Evolutionary conservation across 2,888 invertebrate species (phyloP), one percentile per base, ranked within the genome.

Genomic region (Eupelmus urozonus): DNA sequence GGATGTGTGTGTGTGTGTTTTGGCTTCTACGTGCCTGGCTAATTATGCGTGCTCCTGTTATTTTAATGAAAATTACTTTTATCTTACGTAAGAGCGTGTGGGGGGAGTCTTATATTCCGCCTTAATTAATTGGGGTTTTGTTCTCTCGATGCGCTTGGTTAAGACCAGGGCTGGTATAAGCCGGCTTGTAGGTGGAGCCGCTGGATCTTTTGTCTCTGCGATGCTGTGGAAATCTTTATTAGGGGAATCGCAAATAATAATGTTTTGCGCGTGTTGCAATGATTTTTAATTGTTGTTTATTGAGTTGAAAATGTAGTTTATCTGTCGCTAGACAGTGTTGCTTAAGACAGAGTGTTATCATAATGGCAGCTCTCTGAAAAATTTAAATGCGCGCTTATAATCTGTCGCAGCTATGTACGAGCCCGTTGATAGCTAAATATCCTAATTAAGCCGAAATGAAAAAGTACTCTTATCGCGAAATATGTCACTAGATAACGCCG

Each of bases 21-120:
- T 34, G 65, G 27, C n/a, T n/a, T 49, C 34, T n/a, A 2, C 18
- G 11, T 13, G 16, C 45, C n/a, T 20, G n/a, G 34, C 62, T 75
- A 75, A 75, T 69, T 67, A 49, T 42, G 60, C 60, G 42, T 49
- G n/a, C n/a, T n/a, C 42, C 49, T 16, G 60, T 18, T 67, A 29
- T 74, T 74, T 67, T 59, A 59, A 74, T 67, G 59, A 67, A 74
- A 66, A 51, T 74, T 45, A 60, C 66, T 67, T 25, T 74, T 66
- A 66, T 57, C 65, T 57, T 57, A 25, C 57, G 49, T 53, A 57
- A 73, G 57, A 42, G 57, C 25, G 11, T n/a, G n/a, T n/a, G n/a
- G n/a, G n/a, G 13, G 23, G 23, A n/a, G n/a, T n/a, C 53, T 53
- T 34, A 51, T 53, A n/a, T 53, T 62, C 40, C 16, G 25, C n/a